These are phyloP conservation scores for Loris lydekkerianus DNA, from an alignment of 2,797 vertebrate species.

Conservation along the genomic window DNA sequence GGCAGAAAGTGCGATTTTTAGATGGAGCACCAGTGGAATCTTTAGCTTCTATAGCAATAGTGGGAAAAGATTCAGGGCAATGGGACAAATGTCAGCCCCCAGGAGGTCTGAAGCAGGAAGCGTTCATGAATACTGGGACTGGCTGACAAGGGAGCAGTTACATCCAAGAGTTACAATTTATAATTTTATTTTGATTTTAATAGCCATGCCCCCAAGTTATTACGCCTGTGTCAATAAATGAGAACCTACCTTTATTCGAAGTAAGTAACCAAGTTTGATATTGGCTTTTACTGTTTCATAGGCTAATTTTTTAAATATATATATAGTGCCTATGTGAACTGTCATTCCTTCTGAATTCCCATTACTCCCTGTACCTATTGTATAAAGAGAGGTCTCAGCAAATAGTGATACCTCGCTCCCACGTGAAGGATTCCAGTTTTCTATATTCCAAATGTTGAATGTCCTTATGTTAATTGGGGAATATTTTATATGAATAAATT, in stretches of 20 bases:
- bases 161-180: not conserved
- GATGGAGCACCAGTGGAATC: not conserved
- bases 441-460: not conserved
- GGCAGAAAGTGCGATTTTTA: not conserved
- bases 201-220: not conserved
- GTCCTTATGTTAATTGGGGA: not conserved
- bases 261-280: not conserved
- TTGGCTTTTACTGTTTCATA: slow-evolving; percentile 24
- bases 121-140: not conserved
- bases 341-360: slow-evolving; percentile 1
- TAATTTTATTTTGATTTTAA: not conserved
- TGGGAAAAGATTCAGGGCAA: not conserved
- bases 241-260: not conserved
- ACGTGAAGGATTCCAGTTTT: not conserved
- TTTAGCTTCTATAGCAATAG: not conserved
- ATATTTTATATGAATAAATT: slow-evolving; percentile 5
- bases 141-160: not conserved
- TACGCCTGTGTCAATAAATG: not conserved
- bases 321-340: not conserved
- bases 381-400: not conserved
- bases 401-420: not conserved
- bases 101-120: not conserved
- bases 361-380: not conserved
- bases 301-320: not conserved
- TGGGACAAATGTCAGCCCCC: not conserved